A percentile compares a stretch with the other conserved stretches of the same genome.
Evolutionary conservation across 2,888 invertebrate species (phyloP).

Genomic region (Apamea epomidion): DNA sequence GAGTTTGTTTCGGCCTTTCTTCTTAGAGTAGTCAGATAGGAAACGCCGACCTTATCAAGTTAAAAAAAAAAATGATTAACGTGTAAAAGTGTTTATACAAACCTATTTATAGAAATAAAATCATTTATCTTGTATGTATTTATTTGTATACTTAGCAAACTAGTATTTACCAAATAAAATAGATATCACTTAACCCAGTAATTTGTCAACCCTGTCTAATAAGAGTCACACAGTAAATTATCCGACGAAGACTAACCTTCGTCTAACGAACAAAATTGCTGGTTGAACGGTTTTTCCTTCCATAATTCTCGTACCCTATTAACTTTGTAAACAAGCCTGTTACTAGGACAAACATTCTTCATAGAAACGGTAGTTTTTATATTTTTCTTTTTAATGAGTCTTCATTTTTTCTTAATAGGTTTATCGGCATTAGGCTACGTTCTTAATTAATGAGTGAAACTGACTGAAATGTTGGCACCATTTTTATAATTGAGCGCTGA

Average conservation of each 20-base stretch:
- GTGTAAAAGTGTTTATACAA: no score
- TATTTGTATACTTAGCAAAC: neutral
- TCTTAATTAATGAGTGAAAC: conserved; percentile 20
- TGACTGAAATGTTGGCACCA: neutral
- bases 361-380: neutral
- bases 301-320: conserved; percentile 10
- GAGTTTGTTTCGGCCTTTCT: no score
- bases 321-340: conserved; percentile 21
- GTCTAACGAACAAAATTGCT: conserved; percentile 26
- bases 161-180: neutral
- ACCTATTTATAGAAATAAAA: no score
- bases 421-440: neutral
- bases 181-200: neutral
- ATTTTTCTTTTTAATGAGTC: conserved; percentile 19
- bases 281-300: conserved; percentile 17
- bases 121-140: no score
- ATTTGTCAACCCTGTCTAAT: conserved; percentile 31
- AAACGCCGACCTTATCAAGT: no score
- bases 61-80: no score
- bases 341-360: conserved; percentile 3
- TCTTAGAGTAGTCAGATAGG: no score
- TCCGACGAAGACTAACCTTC: conserved; percentile 28
- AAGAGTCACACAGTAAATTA: conserved; percentile 29
- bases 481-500: conserved; percentile 26
- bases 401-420: conserved; percentile 19